Evolutionary conservation across 2,113 vertebrate genomes (phyloP).

Genomic region (Xiphias gladius): DNA sequence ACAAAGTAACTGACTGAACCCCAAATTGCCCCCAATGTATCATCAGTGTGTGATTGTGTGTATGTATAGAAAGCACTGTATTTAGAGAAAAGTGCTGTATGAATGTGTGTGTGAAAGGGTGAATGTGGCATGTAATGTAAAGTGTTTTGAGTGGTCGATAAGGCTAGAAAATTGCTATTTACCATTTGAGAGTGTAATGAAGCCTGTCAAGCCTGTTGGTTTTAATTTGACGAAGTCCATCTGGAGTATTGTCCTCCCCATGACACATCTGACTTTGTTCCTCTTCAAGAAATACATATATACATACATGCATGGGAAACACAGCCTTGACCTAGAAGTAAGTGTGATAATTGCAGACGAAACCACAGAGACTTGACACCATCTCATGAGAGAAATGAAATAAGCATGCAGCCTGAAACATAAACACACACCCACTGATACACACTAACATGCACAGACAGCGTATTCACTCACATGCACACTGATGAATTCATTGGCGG

Average conservation of each 20-base stretch:
- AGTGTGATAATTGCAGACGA: constrained; percentile 52
- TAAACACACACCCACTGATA: constrained; percentile 14
- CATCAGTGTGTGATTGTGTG: no score
- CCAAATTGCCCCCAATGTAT: no score
- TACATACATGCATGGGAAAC: constrained; percentile 7
- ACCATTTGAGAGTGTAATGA: no score
- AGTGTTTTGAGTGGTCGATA: no score
- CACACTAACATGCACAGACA: constrained; percentile 5
- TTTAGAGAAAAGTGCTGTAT: no score
- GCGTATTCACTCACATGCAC: constrained; percentile 1
- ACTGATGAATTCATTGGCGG: constrained; percentile 9
- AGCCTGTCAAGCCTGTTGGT: constrained; percentile 2
- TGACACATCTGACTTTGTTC: constrained; percentile 1
- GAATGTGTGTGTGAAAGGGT: no score
- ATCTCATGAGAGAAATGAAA: constrained; percentile 47
- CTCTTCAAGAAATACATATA: constrained; percentile 5
- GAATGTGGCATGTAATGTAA: no score
- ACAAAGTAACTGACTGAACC: no score
- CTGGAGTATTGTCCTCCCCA: neutral
- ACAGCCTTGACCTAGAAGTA: constrained; percentile 50
- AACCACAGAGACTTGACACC: constrained; percentile 47
- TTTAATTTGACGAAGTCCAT: constrained; percentile 26
- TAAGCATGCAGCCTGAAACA: constrained; percentile 4
- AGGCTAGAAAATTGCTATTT: no score
- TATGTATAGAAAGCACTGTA: no score